Evolutionary conservation across 1,140 invertebrate genomes (phyloP).

Genomic region (Lasioglossum baleicum): DNA sequence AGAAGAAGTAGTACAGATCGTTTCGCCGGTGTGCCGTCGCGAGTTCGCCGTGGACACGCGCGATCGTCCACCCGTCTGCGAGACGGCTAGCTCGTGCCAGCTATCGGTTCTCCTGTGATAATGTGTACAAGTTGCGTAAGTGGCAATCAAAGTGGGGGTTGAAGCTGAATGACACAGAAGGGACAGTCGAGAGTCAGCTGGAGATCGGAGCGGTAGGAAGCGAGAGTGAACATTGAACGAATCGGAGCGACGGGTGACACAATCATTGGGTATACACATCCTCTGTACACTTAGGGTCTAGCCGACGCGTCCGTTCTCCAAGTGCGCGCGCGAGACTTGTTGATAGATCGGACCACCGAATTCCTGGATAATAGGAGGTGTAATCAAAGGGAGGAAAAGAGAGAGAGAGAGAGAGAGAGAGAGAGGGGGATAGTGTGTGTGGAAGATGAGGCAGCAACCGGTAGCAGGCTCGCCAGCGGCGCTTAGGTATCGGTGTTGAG

Average conservation of each 20-base stretch:
- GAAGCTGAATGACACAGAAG: conserved; percentile 31
- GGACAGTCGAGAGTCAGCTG: conserved; percentile 30
- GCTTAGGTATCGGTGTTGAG: conserved; percentile 66
- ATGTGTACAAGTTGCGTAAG: conserved; percentile 61
- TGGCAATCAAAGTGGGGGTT: conserved; percentile 56
- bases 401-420: too few relatives aligned
- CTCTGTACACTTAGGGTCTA: too few relatives aligned
- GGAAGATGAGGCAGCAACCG: conserved; percentile 58
- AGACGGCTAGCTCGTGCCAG: conserved; percentile 1
- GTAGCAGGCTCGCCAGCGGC: conserved; percentile 41
- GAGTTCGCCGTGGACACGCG: neutral
- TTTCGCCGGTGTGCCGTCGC: conserved; percentile 21
- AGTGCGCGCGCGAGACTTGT: too few relatives aligned
- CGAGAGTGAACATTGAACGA: conserved; percentile 68
- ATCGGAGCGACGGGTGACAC: neutral
- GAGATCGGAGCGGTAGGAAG: conserved; percentile 32
- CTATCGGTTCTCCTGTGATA: conserved; percentile 57
- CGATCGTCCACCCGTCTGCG: neutral
- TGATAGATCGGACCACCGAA: too few relatives aligned
- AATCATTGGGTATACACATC: too few relatives aligned
- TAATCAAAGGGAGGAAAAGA: too few relatives aligned
- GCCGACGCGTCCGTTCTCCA: too few relatives aligned
- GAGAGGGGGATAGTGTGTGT: conserved; percentile 39
- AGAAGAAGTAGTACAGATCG: neutral
- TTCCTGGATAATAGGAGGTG: too few relatives aligned